Base-by-base conservation (phyloP, 1,140 invertebrate genomes). In the Apolygus lucorum region DNA sequence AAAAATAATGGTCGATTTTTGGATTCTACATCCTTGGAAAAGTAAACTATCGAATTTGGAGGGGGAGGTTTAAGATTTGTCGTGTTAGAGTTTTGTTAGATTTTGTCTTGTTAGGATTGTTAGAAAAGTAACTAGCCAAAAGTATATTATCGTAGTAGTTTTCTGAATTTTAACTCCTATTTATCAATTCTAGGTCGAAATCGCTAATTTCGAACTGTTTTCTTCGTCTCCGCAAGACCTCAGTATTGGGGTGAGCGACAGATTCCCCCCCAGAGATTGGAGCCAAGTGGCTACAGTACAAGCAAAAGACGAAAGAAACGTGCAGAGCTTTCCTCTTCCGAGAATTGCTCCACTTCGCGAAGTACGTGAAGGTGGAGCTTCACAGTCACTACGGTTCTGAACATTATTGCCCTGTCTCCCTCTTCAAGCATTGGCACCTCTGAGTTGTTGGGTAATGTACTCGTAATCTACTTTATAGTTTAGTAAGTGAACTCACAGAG, bases 171-270 rank as follows among this genome's bases (percentile, higher is more conserved):
- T n/a, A n/a, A n/a, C n/a, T n/a, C n/a, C n/a, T n/a, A n/a, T n/a
- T n/a, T n/a, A n/a, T n/a, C n/a, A n/a, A 42, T 80, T 80, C 59
- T 75, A 81, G 78, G 89, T 99, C 71, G 95, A 99, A 75, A 82
- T 99, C 67, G 97, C 95, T 13, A 99, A 99, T 78, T 96, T 97
- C 78, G 98, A 99, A 81, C 80, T 99, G 22, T 99, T 99, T 80
- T 98, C 96, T 17, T 99, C 96, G 0, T 92, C 90, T 17, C 96
- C 96, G 2, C 91, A 91, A 78, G 91, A 96, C 69, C 92, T 99
- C 78, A 84, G 86, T 24, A 86, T 93, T 0, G 92, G 84, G 69
- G 87, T 95, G 13, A 93, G 92, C 75, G 95, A 97, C 80, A 85
- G 93, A 54, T 96, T 90, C 79, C 94, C 95, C 0, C 89, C 90